Evolutionary conservation across 2,888 invertebrate genomes (phyloP), one percentile per base, ranked within the genome.

Genomic region (Lithophane leautieri): DNA sequence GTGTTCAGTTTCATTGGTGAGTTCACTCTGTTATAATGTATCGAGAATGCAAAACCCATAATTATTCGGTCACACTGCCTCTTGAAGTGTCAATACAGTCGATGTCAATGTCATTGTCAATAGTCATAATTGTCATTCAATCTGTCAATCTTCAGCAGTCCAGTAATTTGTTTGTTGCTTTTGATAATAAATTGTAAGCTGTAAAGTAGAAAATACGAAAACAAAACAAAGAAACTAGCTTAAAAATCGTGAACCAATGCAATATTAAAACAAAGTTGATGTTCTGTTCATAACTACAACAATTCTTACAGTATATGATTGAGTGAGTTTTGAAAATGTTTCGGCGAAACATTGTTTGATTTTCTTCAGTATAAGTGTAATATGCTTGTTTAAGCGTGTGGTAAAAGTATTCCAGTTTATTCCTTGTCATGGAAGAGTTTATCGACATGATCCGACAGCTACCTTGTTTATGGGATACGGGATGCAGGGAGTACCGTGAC

Each of bases 391-490:
- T 8, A 52, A 44, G 40, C 42, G 22, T 28, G 47, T 52, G 19
- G 11, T 7, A 50, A 14, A 14, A 12, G 11, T 67, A 77, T 68
- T 58, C 25, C 8, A 56, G 42, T 47, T 58, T n/a, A 44, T 54
- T 52, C 12, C 12, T 66, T 25, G 28, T 28, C 52, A 88, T 88
- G 89, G 81, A 87, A 60, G 71, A 78, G 50, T 89, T 88, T 72
- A 89, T 88, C 56, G 68, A 75, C n/a, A 72, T 86, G 84, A 80
- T 89, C 2, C 79, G 80, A 47, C 86, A 86, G 60, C 40, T 82
- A 54, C 88, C 88, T 28, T 88, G 89, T 70, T 79, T 88, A 22
- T 88, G 88, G 89, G 88, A 88, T 44, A 84, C 81, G 11, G 81
- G 86, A 11, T 86, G 84, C 66, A 78, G 79, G n/a, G 86, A 89